These are phyloP conservation scores for Dendronephthya gigantea DNA, from an alignment of 64 coral and sea anemone species.

Conservation along the genomic window DNA sequence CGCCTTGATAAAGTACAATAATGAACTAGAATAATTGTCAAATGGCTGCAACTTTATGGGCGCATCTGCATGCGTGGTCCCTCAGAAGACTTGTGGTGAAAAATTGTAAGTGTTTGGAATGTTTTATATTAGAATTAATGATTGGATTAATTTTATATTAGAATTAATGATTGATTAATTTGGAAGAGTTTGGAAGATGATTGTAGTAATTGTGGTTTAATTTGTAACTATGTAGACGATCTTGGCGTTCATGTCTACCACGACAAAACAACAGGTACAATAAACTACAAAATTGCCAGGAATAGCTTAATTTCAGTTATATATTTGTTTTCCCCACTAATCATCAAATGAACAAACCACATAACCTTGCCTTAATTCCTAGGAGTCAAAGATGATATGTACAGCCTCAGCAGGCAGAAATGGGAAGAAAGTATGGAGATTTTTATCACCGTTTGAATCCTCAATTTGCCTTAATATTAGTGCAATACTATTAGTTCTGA, in stretches of 20 bases:
- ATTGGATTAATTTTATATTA: background rate
- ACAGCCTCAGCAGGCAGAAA: conserved; percentile 40
- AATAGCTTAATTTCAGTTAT: too few relatives aligned
- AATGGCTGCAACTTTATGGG: conserved; percentile 3
- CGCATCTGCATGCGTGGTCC: background rate
- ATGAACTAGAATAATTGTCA: background rate
- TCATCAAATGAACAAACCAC: too few relatives aligned
- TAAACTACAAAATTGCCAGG: too few relatives aligned
- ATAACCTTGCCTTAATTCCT: background rate
- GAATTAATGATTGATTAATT: too few relatives aligned
- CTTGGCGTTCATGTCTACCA: conserved; percentile 76
- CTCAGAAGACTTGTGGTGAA: background rate
- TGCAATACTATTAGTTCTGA: too few relatives aligned
- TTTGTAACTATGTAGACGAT: too few relatives aligned
- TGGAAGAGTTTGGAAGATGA: too few relatives aligned
- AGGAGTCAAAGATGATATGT: conserved; percentile 6
- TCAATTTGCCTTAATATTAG: too few relatives aligned
- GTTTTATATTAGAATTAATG: background rate
- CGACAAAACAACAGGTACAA: conserved; percentile 61
- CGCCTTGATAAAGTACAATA: background rate
- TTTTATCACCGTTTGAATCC: too few relatives aligned
- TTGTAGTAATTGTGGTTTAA: too few relatives aligned
- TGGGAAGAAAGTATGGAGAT: conserved; percentile 48
- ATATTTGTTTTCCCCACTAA: too few relatives aligned
- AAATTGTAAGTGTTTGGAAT: background rate